Evolutionary conservation across 2,888 invertebrate genomes (phyloP), one percentile per base, ranked within the genome.

Genomic region (Iselma pallidipennis): DNA sequence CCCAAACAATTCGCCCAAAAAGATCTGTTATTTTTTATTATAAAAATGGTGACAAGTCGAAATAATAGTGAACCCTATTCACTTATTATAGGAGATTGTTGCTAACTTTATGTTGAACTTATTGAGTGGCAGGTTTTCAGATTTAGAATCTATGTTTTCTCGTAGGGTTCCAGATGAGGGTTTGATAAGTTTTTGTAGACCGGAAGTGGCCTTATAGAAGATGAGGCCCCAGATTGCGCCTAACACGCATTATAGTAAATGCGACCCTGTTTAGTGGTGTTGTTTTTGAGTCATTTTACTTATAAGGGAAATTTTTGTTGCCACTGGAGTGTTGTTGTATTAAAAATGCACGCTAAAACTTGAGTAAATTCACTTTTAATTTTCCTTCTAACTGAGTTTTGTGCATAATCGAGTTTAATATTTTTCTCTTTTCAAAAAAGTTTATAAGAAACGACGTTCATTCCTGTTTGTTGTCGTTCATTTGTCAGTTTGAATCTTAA

Each of bases 321-420:
- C 19, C 58, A 21, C 62, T 58, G 62, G 10, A 26, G 51, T 42
- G 50, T 42, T 29, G 50, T 55, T 26, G 26, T 57, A 58, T 62
- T 61, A 62, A 62, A 62, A 59, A 62, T 62, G 59, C 56, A 56
- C 59, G 53, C 59, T 63, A 59, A 63, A 59, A 63, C 52, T 59
- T 63, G 55, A 59, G 49, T 50, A 59, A 63, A 63, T 63, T 63
- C 59, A 59, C 57, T 67, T 63, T 67, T 67, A 67, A 67, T 67
- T 67, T 62, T 62, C 62, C 37, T 55, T 59, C 50, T 67, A 67
- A 67, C 67, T 63, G 59, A 67, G 65, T 67, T 67, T 9, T 67
- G 55, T 60, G 61, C 61, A 60, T 67, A 67, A 67, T 67, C 63
- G 55, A 67, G 67, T 65, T 67, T 67, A 63, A 63, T 37, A 37